These are phyloP conservation scores for Sebastes variabilis DNA, from an alignment of 2,797 vertebrate species.

Conservation along the genomic window DNA sequence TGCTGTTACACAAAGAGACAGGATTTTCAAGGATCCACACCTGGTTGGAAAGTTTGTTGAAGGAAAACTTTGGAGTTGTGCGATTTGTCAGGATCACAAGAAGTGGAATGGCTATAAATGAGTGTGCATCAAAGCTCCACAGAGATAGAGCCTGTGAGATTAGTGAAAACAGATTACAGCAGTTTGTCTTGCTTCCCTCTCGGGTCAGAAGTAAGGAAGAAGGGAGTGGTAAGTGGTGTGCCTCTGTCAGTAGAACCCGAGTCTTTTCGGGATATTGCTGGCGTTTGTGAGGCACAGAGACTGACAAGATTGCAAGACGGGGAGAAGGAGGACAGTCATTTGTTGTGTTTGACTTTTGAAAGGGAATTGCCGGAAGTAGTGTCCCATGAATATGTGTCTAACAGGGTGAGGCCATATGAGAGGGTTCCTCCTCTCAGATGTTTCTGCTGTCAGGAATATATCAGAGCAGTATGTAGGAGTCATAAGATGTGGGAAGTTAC, in stretches of 20 bases:
- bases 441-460: background rate
- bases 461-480: background rate
- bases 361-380: background rate
- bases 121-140: too few species aligned
- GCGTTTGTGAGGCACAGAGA: background rate
- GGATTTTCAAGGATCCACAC: too few species aligned
- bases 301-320: background rate
- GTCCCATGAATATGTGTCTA: background rate
- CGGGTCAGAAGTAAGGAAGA: background rate
- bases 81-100: too few species aligned
- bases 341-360: background rate
- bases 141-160: background rate
- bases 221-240: background rate
- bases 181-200: background rate
- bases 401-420: background rate
- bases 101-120: too few species aligned
- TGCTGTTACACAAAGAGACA: too few species aligned
- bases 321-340: background rate
- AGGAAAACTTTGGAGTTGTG: too few species aligned
- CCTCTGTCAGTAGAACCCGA: fast-evolving
- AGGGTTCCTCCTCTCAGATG: background rate
- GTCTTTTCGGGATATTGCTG: background rate
- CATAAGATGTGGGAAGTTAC: background rate
- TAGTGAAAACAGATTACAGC: background rate
- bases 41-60: too few species aligned